Percentiles rank a stretch among this genome's conserved stretches.
Conservation (phyloP, 2,797 vertebrate species). For the Podarcis siculus region DNA sequence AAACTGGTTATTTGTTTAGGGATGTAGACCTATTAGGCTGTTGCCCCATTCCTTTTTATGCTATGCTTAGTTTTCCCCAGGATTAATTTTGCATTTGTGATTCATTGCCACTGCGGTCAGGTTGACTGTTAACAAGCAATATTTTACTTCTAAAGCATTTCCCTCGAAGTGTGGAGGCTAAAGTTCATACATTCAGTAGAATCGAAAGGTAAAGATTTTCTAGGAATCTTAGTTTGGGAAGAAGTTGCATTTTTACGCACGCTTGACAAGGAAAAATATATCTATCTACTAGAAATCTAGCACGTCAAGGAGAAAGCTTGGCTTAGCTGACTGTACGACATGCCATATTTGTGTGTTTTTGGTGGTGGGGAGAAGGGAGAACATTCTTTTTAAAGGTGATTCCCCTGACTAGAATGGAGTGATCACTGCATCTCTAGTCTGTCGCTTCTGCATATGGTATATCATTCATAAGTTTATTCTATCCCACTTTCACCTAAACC, state of each 20-base stretch:
- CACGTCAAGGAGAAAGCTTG: background rate
- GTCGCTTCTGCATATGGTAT: no score
- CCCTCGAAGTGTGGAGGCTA: background rate
- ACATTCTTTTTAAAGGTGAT: background rate
- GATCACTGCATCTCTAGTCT: no score
- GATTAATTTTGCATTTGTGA: background rate
- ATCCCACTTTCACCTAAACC: no score
- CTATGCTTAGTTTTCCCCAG: background rate
- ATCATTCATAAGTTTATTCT: no score
- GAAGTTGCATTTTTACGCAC: no score
- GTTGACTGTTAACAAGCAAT: background rate
- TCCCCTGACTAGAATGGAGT: background rate
- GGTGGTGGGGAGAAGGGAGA: background rate
- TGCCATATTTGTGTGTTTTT: background rate
- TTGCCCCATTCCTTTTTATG: conserved; percentile 6
- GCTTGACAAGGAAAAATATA: background rate
- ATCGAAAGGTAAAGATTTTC: background rate
- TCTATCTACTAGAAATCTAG: background rate
- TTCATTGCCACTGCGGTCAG: background rate
- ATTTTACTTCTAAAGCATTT: background rate
- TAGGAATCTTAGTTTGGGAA: no score
- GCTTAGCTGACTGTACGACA: background rate
- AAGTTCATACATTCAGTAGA: background rate
- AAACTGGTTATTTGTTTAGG: conserved; percentile 29
- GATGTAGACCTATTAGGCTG: conserved; percentile 1